Conservation (phyloP, 2,797 vertebrate genomes). For the Takifugu rubripes region DNA sequence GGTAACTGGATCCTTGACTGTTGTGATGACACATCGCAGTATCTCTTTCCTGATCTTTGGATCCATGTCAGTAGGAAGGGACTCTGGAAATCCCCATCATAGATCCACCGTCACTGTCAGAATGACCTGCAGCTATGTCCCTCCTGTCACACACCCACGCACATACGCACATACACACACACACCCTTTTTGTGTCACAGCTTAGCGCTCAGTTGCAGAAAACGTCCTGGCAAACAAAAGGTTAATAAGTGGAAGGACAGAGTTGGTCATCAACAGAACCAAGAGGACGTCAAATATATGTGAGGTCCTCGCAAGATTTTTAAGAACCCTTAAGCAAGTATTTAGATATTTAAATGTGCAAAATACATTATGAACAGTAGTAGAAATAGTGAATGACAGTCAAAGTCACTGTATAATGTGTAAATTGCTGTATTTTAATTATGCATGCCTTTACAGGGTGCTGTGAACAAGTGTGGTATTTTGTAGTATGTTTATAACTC, state of each 20-base stretch:
- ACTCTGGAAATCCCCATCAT: conserved; percentile 68
- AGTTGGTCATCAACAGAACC: background rate
- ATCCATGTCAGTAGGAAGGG: conserved; percentile 45
- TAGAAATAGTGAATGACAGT: background rate
- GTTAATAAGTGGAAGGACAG: background rate
- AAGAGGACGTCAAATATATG: background rate
- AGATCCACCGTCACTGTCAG: conserved; percentile 41
- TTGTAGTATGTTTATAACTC: background rate
- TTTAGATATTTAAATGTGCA: background rate
- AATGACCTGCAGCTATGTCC: conserved; percentile 32
- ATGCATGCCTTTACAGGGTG: conserved; percentile 5
- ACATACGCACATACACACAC: background rate
- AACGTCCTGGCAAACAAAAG: background rate
- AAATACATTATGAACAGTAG: background rate
- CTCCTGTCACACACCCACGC: conserved; percentile 9
- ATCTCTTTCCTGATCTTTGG: conserved; percentile 45
- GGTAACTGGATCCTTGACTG: conserved; percentile 44
- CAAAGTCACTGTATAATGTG: conserved; percentile 1
- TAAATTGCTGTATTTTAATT: conserved; percentile 2
- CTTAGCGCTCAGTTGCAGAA: background rate
- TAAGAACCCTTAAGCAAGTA: background rate
- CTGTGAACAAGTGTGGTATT: conserved; percentile 7
- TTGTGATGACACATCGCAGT: conserved; percentile 53
- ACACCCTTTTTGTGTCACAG: background rate
- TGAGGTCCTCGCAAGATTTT: background rate